Percentiles rank a stretch among this genome's conserved stretches.
Evolutionary conservation across 1,140 invertebrate genomes (phyloP).

Genomic region (Anoplolepis gracilipes): DNA sequence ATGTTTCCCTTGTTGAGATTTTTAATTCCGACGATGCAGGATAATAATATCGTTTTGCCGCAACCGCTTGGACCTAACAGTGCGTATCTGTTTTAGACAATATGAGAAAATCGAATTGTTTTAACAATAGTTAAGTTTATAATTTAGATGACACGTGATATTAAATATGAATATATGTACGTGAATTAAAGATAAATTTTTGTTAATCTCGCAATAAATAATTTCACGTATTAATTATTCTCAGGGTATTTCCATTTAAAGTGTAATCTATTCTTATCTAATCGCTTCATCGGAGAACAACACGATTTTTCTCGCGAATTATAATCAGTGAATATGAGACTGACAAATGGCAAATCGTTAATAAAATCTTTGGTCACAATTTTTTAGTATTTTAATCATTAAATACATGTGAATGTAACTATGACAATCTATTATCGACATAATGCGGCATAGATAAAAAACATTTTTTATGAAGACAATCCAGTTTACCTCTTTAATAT

Average conservation of each 20-base stretch:
- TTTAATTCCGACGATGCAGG: conserved; percentile 93
- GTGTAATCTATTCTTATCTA: not conserved
- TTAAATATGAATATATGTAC: not conserved
- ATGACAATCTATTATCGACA: not conserved
- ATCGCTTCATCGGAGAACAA: conserved; percentile 20
- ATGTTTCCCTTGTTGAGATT: conserved; percentile 91
- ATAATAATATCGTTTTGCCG: conserved; percentile 94
- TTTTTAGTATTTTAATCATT: no score
- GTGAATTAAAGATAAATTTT: not conserved
- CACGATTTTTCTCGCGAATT: not conserved
- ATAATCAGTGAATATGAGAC: conserved; percentile 27
- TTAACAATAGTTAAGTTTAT: not conserved
- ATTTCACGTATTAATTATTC: not conserved
- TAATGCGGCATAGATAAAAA: no score
- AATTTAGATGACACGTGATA: not conserved
- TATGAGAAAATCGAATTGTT: not conserved
- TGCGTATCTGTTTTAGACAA: conserved; percentile 89
- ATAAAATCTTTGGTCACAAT: no score
- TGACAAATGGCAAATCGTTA: no score
- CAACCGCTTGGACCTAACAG: conserved; percentile 94
- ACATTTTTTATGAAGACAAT: no score
- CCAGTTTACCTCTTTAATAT: no score
- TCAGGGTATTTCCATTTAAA: not conserved
- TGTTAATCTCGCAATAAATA: not conserved
- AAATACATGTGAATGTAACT: conserved; percentile 18